Conservation (phyloP, 2,888 invertebrate species). For the Amphimallon solstitiale region DNA sequence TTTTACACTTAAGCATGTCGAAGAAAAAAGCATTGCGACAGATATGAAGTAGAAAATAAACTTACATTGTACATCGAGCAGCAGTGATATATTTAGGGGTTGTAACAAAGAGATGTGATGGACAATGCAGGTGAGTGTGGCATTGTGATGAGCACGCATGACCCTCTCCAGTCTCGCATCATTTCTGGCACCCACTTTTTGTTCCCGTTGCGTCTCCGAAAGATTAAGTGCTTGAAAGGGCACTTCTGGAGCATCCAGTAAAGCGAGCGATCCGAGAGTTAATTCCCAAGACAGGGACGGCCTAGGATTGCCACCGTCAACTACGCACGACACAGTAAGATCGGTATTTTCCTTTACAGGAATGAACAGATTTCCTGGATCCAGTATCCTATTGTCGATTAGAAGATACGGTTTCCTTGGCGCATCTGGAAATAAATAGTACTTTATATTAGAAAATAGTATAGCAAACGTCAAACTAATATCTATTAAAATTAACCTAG, state of each 20-base stretch:
- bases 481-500: too few relatives aligned
- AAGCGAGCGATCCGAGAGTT: constrained; percentile 70
- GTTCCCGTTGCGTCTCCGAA: constrained; percentile 57
- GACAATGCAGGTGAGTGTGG: constrained; percentile 83
- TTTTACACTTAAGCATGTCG: neutral
- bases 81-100: constrained; percentile 69
- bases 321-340: constrained; percentile 84
- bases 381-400: constrained; percentile 85
- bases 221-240: constrained; percentile 67
- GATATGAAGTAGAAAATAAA: constrained; percentile 48
- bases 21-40: neutral
- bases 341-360: constrained; percentile 88
- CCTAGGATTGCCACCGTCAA: constrained; percentile 82
- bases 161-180: constrained; percentile 78
- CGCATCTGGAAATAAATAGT: constrained; percentile 71
- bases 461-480: too few relatives aligned
- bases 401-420: constrained; percentile 87
- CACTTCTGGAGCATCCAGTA: constrained; percentile 69
- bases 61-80: constrained; percentile 77
- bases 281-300: constrained; percentile 74
- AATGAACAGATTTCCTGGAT: constrained; percentile 88
- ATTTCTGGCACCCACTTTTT: constrained; percentile 66
- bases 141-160: constrained; percentile 86
- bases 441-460: neutral
- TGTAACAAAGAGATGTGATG: constrained; percentile 72